Evolutionary conservation across 2,888 invertebrate species (phyloP).

Genomic region (Mimachlamys varia): DNA sequence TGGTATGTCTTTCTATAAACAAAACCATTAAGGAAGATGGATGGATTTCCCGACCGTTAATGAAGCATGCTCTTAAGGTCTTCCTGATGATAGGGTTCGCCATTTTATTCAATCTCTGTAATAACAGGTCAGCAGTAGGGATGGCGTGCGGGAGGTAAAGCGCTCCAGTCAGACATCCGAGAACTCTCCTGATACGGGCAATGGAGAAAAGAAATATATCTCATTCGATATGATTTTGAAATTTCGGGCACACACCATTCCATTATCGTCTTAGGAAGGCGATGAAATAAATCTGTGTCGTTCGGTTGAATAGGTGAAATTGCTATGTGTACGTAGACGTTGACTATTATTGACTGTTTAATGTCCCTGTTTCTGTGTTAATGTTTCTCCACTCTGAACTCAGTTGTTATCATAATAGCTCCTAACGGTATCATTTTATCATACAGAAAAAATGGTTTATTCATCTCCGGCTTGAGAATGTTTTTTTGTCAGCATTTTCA

Average conservation of each 20-base stretch:
- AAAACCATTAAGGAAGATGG: slow-evolving; percentile 9
- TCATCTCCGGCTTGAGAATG: not conserved
- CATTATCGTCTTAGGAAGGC: slow-evolving; percentile 24
- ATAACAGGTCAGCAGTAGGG: not conserved
- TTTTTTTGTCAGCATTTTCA: not conserved
- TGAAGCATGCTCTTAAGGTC: slow-evolving; percentile 9
- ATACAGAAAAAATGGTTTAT: not conserved
- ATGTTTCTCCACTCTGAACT: not conserved
- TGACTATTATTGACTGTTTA: slow-evolving; percentile 23
- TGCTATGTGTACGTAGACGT: not conserved
- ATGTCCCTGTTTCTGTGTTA: not conserved
- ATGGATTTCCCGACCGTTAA: not conserved
- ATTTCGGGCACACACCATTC: slow-evolving; percentile 9
- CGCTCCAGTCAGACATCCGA: not conserved
- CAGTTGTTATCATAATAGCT: not conserved
- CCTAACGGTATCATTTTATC: slow-evolving; percentile 27
- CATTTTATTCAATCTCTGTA: not conserved
- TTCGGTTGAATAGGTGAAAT: not conserved
- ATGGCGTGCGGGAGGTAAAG: not conserved
- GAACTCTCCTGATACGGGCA: not conserved
- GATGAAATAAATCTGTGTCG: slow-evolving; percentile 34
- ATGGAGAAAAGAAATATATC: slow-evolving; percentile 17
- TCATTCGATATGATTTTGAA: slow-evolving; percentile 29
- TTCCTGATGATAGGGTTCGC: not conserved
- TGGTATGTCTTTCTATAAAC: slow-evolving; percentile 7